A percentile compares a stretch with the other conserved stretches of the same genome.
phyloP scores from a whole-genome alignment of 92 coral and sea anemone species.

The Epizoanthus stellaris region DNA sequence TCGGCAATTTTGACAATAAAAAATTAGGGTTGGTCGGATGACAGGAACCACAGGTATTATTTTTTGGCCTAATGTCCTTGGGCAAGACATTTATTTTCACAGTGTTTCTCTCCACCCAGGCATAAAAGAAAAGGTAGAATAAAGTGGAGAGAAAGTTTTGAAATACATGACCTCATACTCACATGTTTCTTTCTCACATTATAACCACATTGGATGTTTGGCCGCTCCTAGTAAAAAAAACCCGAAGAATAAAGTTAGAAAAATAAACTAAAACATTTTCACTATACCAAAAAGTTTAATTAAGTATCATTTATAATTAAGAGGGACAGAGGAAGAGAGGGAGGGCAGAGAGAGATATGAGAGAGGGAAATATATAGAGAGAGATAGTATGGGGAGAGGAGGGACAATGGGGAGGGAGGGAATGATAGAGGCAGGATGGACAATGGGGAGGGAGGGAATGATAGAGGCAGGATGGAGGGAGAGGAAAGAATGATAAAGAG shows the following conservation, averaged over 20 bases:
- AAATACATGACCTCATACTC: constrained; percentile 33
- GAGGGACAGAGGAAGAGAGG: background rate
- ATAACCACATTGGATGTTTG: constrained; percentile 96
- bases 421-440: no score
- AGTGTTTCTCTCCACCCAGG: no score
- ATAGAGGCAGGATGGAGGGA: background rate
- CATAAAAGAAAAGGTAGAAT: no score
- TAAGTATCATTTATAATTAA: no score
- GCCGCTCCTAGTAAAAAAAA: constrained; percentile 36
- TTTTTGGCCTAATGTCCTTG: no score
- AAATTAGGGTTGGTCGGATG: no score
- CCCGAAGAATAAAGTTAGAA: constrained; percentile 5
- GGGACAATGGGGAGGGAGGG: background rate
- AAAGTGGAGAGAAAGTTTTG: no score
- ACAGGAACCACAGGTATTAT: no score
- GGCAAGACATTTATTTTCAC: no score
- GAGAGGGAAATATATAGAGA: background rate
- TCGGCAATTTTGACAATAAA: no score
- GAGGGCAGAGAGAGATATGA: background rate
- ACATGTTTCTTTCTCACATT: constrained; percentile 85
- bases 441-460: no score
- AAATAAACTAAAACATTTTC: background rate
- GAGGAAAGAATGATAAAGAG: no score
- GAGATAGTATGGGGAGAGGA: background rate
- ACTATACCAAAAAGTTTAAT: background rate